Evolutionary conservation across 2,113 vertebrate genomes (phyloP).

Genomic region (Vicugna pacos): DNA sequence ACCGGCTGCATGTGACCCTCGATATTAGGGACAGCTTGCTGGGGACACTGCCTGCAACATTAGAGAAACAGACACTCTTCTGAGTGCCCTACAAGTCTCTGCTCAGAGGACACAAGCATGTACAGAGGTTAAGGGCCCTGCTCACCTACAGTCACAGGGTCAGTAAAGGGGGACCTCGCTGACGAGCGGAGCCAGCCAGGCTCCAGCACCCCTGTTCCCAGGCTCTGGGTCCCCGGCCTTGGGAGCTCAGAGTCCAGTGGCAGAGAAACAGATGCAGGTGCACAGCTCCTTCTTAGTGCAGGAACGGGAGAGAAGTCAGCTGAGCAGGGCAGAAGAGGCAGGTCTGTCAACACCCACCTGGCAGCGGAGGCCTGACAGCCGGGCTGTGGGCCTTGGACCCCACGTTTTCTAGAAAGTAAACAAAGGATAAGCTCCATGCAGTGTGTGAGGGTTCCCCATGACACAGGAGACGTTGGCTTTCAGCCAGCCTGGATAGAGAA

Average conservation of each 20-base stretch:
- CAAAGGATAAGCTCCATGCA: no score
- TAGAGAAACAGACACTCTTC: not conserved
- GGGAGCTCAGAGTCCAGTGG: not conserved
- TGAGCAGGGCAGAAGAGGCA: not conserved
- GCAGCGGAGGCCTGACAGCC: not conserved
- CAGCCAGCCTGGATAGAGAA: not conserved
- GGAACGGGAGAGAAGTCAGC: not conserved
- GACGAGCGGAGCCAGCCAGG: not conserved
- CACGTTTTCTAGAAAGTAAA: not conserved
- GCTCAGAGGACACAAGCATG: rapidly evolving
- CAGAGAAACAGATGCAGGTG: not conserved
- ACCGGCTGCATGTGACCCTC: not conserved
- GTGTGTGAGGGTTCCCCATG: no score
- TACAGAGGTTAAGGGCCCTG: not conserved
- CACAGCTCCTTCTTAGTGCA: not conserved
- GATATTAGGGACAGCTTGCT: not conserved
- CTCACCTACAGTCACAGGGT: not conserved
- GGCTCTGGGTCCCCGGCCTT: rapidly evolving
- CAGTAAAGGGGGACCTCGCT: no score
- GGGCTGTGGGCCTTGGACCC: no score
- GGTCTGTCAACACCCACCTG: not conserved
- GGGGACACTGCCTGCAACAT: no score
- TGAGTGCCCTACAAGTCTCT: no score
- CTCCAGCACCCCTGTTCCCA: not conserved
- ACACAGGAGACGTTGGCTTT: not conserved